A percentile compares a stretch with the other conserved stretches of the same genome.
Evolutionary conservation across 1,140 invertebrate genomes (phyloP).

Genomic region (Thrips palmi): DNA sequence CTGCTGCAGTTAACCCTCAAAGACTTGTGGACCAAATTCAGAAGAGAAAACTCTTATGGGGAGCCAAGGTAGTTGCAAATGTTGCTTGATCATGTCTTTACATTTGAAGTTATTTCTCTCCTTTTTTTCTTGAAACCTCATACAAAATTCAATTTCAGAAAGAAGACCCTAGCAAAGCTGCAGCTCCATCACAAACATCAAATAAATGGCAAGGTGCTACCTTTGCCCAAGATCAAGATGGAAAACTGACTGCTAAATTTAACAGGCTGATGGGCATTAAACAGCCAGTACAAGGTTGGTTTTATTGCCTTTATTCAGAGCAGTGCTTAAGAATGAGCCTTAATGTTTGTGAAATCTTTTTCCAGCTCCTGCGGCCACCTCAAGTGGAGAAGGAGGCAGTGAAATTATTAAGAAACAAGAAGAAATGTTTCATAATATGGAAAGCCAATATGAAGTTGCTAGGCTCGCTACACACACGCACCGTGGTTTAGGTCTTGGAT

Average conservation of each 20-base stretch:
- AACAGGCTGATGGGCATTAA: slow-evolving; percentile 91
- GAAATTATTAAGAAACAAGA: slow-evolving; percentile 64
- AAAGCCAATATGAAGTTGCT: slow-evolving; percentile 87
- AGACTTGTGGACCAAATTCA: slow-evolving; percentile 78
- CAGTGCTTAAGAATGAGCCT: too few species aligned
- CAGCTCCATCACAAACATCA: slow-evolving; percentile 23
- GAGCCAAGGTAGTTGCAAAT: slow-evolving; percentile 36
- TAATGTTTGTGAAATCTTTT: too few species aligned
- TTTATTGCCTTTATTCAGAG: too few species aligned
- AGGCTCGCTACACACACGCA: slow-evolving; percentile 85
- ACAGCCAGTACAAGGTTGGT: too few species aligned
- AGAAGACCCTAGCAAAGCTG: slow-evolving; percentile 17
- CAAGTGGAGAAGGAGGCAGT: slow-evolving; percentile 9
- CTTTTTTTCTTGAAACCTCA: slow-evolving; percentile 16
- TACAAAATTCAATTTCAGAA: slow-evolving; percentile 5
- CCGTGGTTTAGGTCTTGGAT: slow-evolving; percentile 78
- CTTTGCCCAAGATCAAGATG: slow-evolving; percentile 76
- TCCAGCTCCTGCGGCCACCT: too few species aligned
- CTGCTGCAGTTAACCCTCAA: slow-evolving; percentile 51
- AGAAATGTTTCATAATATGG: slow-evolving; percentile 79
- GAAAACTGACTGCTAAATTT: slow-evolving; percentile 84
- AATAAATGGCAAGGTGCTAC: slow-evolving; percentile 65
- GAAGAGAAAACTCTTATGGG: slow-evolving; percentile 78
- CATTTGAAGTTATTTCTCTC: slow-evolving; percentile 12
- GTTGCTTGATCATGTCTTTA: slow-evolving; percentile 16